A percentile compares a stretch with the other conserved stretches of the same genome.
These are phyloP conservation scores for Autographa gamma DNA, from an alignment of 2,888 invertebrate species.

Conservation along the genomic window DNA sequence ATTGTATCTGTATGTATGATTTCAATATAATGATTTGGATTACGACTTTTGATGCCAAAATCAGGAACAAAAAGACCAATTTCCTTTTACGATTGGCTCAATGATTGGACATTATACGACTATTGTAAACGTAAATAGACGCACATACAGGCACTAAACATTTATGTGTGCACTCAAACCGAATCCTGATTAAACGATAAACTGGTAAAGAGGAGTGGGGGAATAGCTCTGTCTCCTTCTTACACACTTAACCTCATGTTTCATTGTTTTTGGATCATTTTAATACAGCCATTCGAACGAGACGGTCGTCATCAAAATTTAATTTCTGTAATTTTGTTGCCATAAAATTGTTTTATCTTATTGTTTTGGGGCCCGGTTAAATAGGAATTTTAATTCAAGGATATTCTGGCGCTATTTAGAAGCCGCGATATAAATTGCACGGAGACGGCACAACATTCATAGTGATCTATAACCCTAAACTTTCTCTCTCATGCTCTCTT, in stretches of 20 bases:
- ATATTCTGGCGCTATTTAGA: background rate
- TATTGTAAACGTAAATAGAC: constrained; percentile 51
- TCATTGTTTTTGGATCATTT: constrained; percentile 49
- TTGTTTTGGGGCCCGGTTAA: constrained; percentile 19
- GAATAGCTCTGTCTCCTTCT: constrained; percentile 20
- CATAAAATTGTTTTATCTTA: constrained; percentile 38
- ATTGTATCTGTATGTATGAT: background rate
- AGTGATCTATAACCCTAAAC: background rate
- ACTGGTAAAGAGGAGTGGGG: constrained; percentile 18
- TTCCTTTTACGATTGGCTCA: constrained; percentile 43
- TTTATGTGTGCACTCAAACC: constrained; percentile 51
- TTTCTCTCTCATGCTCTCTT: too few relatives aligned
- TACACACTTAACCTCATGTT: constrained; percentile 28
- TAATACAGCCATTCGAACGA: constrained; percentile 28
- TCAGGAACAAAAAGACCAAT: constrained; percentile 46
- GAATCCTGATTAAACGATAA: constrained; percentile 50
- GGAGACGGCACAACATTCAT: background rate
- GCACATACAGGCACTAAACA: constrained; percentile 50
- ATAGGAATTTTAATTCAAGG: background rate
- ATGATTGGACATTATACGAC: constrained; percentile 49
- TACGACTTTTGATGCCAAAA: constrained; percentile 17
- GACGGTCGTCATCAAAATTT: constrained; percentile 34
- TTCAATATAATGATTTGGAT: background rate
- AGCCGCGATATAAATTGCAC: background rate
- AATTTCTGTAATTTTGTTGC: constrained; percentile 19